Base-by-base conservation (phyloP, 2,113 vertebrate species). In the Alosa alosa region DNA sequence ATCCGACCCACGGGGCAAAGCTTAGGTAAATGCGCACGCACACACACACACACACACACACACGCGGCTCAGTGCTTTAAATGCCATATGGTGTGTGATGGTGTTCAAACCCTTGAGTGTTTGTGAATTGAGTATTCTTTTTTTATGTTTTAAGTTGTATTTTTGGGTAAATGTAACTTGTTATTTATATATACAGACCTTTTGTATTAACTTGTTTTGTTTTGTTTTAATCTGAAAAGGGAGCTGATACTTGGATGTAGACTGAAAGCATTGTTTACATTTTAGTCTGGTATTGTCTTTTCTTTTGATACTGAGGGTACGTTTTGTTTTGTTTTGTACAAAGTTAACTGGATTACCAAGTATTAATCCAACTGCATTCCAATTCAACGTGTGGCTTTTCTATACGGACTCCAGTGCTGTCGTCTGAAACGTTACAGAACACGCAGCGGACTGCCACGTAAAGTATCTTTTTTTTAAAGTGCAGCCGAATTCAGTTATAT, bases 131-230 rank as follows among this genome's bases (percentile, higher is more conserved):
- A 78, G 72, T 39, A 13, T 15, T 39, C 36, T 36, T 78, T 78
- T 78, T 78, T 41, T 78, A 10, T 78, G 31, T 78, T 75, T 3
- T 60, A 22, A 60, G 18, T 18, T 78, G 10, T 36, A 13, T 36
- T 78, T 75, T 39, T 39, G 25, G 72, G 25, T 78, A 78, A 78
- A 78, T 39, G 72, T 78, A 78, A 78, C 36, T 78, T 60, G 55
- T 60, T 78, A 78, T 78, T 78, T 78, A 78, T 78, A 78, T 78
- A 78, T 78, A 31, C 68, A 75, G 68, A 75, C 68, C 22, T 75
- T 75, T 78, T 78, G 72, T 78, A 78, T 78, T 78, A 78, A 78
- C 72, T 0, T 75, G 10, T 75, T 75, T 75, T 75, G 10, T 75
- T 75, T 75, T 75, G 11, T 78, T 78, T 36, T 78, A 15, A 17